Evolutionary conservation across 92 coral and sea anemone species (phyloP).

Genomic region (Umimayanthus chanpuru): DNA sequence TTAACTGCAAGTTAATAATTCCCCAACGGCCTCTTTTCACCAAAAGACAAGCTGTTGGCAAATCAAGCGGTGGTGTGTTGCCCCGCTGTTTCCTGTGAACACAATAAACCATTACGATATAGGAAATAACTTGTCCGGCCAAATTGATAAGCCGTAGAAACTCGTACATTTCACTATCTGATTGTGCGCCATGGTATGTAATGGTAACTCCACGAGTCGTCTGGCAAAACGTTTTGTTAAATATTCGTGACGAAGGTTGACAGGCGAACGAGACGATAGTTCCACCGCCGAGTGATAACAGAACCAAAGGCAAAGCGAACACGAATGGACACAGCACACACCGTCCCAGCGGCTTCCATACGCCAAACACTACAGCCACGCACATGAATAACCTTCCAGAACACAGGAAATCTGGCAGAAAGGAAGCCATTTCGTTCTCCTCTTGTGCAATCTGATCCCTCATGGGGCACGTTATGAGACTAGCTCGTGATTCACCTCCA

Average conservation of each 20-base stretch:
- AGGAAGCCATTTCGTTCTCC: constrained; percentile 16
- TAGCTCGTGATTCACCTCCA: not conserved
- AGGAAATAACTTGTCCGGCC: constrained; percentile 43
- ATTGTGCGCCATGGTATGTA: not conserved
- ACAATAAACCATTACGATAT: constrained; percentile 26
- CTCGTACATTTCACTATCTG: not conserved
- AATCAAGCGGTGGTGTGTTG: not conserved
- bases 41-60: constrained; percentile 43
- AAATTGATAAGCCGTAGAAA: constrained; percentile 34
- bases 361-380: constrained; percentile 35
- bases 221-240: constrained; percentile 44
- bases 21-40: constrained; percentile 47
- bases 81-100: constrained; percentile 2
- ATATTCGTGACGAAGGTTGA: not conserved
- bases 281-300: constrained; percentile 24
- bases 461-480: constrained; percentile 22
- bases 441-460: constrained; percentile 22
- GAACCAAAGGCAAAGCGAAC: constrained; percentile 20
- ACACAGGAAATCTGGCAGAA: constrained; percentile 14
- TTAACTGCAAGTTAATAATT: constrained; percentile 42
- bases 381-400: constrained; percentile 23
- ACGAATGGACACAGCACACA: constrained; percentile 1
- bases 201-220: constrained; percentile 26
- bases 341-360: constrained; percentile 38
- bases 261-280: constrained; percentile 38